Conservation (phyloP, 2,888 invertebrate species). For the Diachrysia chrysitis region DNA sequence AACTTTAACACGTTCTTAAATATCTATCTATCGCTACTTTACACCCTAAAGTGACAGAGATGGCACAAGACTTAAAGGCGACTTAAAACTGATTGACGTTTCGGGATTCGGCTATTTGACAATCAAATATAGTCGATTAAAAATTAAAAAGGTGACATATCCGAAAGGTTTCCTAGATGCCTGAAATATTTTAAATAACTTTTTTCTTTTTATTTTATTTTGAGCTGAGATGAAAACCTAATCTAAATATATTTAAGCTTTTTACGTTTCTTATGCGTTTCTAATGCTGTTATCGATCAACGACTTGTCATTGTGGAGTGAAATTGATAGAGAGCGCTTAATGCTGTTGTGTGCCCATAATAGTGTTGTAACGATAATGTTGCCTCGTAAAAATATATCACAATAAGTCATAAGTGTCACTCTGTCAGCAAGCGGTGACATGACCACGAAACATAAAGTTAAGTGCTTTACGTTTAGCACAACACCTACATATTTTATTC, state of each 20-base stretch:
- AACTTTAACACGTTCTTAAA: too few species aligned
- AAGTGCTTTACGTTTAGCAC: constrained; percentile 31
- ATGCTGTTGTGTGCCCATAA: not conserved
- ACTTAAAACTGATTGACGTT: too few species aligned
- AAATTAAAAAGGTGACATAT: not conserved
- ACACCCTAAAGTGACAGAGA: too few species aligned
- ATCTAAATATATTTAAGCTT: not conserved
- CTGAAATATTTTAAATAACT: not conserved
- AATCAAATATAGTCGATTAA: not conserved
- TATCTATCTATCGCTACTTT: too few species aligned
- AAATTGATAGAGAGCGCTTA: constrained; percentile 9
- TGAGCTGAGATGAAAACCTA: too few species aligned
- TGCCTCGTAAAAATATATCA: constrained; percentile 57
- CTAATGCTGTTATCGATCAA: not conserved
- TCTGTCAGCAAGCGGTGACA: constrained; percentile 56
- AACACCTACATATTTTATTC: constrained; percentile 47
- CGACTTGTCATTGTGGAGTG: constrained; percentile 12
- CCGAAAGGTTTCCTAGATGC: not conserved
- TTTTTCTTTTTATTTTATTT: not conserved
- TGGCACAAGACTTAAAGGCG: too few species aligned
- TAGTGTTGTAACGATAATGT: constrained; percentile 42
- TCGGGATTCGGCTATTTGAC: too few species aligned
- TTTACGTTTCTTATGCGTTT: not conserved
- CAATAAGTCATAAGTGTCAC: constrained; percentile 52
- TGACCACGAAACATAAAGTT: constrained; percentile 39